Percentiles rank a stretch among this genome's conserved stretches.
Conservation (phyloP, 2,888 invertebrate species). For the Xestia ashworthii region DNA sequence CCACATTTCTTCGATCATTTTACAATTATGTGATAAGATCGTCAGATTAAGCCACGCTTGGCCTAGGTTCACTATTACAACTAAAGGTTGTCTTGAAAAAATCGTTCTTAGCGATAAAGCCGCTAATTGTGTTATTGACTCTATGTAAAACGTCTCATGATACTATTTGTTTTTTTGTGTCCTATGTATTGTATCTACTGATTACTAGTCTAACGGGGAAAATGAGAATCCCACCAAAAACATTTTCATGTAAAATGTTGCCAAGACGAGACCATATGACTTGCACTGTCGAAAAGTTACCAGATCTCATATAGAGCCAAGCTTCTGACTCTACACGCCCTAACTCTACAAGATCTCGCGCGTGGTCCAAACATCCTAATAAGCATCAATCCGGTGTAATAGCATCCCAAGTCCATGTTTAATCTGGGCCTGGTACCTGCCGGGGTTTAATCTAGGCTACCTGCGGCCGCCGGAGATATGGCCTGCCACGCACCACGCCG, state of each 20-base stretch:
- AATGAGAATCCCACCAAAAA: too few relatives aligned
- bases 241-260: too few relatives aligned
- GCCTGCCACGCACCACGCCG: conserved; percentile 55
- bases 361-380: too few relatives aligned
- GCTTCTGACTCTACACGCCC: too few relatives aligned
- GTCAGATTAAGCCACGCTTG: not conserved
- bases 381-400: conserved; percentile 48
- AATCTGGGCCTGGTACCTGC: conserved; percentile 67
- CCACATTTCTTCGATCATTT: not conserved
- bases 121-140: not conserved
- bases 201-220: not conserved
- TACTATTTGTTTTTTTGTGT: not conserved
- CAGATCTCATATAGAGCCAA: too few relatives aligned
- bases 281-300: too few relatives aligned
- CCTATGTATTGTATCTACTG: not conserved
- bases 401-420: conserved; percentile 55
- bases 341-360: too few relatives aligned
- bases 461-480: conserved; percentile 68
- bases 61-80: not conserved
- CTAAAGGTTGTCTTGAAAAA: not conserved
- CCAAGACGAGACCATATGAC: too few relatives aligned
- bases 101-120: not conserved
- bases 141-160: not conserved
- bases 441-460: conserved; percentile 67
- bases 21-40: not conserved